These are phyloP conservation scores for Oscheius sp. DNA, from an alignment of 2,888 invertebrate species.

Conservation along the genomic window DNA sequence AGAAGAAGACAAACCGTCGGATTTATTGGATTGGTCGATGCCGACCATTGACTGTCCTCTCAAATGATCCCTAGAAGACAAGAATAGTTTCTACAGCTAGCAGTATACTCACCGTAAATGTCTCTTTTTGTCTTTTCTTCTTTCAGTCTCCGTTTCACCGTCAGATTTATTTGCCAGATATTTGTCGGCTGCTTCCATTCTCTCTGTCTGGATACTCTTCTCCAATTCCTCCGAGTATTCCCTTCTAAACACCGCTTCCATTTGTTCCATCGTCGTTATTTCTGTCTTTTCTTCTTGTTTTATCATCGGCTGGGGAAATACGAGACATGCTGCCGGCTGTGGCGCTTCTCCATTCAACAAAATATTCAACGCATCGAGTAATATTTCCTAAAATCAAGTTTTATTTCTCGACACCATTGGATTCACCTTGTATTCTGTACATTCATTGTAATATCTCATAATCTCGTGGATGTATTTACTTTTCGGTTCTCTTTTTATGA, in stretches of 20 bases:
- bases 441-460: slow-evolving; percentile 14
- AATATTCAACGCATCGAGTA: slow-evolving; percentile 11
- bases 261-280: slow-evolving; percentile 1
- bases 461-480: slow-evolving; percentile 20
- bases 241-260: slow-evolving; percentile 1
- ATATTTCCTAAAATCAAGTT: slow-evolving; percentile 20
- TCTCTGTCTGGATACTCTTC: slow-evolving; percentile 20
- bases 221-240: slow-evolving; percentile 18
- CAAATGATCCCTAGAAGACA: slow-evolving; percentile 9
- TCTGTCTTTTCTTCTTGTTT: slow-evolving; percentile 8
- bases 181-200: slow-evolving; percentile 21
- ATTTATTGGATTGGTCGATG: neutral
- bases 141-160: slow-evolving; percentile 28
- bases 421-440: slow-evolving; percentile 30
- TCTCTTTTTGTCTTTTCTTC: slow-evolving; percentile 31
- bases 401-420: neutral
- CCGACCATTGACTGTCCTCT: slow-evolving; percentile 27
- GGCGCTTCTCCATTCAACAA: slow-evolving; percentile 11
- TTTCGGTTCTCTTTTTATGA: slow-evolving; percentile 28
- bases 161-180: slow-evolving; percentile 32
- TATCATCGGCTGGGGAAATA: slow-evolving; percentile 33
- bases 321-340: slow-evolving; percentile 15
- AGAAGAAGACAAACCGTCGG: neutral
- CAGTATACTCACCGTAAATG: slow-evolving; percentile 1
- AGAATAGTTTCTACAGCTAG: too few species aligned